Evolutionary conservation across 2,888 invertebrate species (phyloP).

Genomic region (Psococerastis gibbosa): DNA sequence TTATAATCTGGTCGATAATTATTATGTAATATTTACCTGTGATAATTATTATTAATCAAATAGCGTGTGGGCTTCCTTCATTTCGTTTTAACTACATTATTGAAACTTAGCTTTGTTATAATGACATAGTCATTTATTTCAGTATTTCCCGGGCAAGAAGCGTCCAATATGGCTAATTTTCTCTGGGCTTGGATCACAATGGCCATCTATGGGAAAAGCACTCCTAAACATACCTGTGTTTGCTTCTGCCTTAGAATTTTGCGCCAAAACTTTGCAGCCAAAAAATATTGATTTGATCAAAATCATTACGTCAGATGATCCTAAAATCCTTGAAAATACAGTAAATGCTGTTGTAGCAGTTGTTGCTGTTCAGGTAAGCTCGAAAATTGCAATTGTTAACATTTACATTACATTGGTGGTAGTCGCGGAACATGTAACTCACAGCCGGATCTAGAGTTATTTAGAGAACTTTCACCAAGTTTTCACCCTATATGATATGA

Average conservation of each 20-base stretch:
- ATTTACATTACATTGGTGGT: constrained; percentile 38
- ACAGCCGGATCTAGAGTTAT: too few species aligned
- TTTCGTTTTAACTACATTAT: too few species aligned
- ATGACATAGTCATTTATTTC: too few species aligned
- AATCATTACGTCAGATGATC: constrained; percentile 39
- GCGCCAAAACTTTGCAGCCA: constrained; percentile 39
- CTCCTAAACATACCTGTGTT: constrained; percentile 58
- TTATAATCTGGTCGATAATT: too few species aligned
- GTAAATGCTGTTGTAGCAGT: constrained; percentile 55
- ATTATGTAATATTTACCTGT: too few species aligned
- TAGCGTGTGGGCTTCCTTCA: too few species aligned
- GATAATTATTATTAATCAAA: too few species aligned
- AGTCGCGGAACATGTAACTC: constrained; percentile 47
- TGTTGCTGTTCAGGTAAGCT: constrained; percentile 37
- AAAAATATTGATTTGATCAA: constrained; percentile 43
- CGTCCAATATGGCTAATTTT: constrained; percentile 76
- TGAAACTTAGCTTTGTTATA: too few species aligned
- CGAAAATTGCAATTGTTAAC: constrained; percentile 42
- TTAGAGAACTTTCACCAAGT: too few species aligned
- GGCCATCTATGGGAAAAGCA: constrained; percentile 63
- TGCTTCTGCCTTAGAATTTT: constrained; percentile 45
- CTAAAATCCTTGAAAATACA: constrained; percentile 43
- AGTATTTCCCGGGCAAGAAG: constrained; percentile 39
- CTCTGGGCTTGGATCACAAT: constrained; percentile 82
- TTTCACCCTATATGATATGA: too few species aligned